These are phyloP conservation scores for Hedya salicella DNA, from an alignment of 2,888 invertebrate species.

Conservation along the genomic window DNA sequence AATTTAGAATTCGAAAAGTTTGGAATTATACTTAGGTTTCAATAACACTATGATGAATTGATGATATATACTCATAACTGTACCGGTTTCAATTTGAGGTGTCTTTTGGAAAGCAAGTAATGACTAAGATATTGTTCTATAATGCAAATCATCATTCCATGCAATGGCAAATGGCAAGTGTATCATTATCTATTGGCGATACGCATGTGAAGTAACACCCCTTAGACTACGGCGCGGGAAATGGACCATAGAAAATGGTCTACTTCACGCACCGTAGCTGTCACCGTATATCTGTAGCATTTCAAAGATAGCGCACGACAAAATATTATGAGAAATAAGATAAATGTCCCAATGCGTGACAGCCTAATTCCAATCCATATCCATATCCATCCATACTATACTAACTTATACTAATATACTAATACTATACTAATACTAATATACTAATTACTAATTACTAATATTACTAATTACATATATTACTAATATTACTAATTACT, in stretches of 20 bases:
- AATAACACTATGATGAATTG: background rate
- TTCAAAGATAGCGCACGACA: conserved; percentile 7
- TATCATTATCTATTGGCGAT: conserved; percentile 17
- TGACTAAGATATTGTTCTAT: conserved; percentile 17
- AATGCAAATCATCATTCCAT: conserved; percentile 22
- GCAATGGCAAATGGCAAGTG: conserved; percentile 26
- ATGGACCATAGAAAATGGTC: conserved; percentile 37
- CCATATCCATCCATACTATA: too few species aligned
- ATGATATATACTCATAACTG: too few species aligned
- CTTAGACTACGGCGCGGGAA: conserved; percentile 27
- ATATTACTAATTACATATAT: too few species aligned
- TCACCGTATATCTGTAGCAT: too few species aligned
- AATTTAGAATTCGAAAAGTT: background rate
- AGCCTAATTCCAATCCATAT: too few species aligned
- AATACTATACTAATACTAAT: too few species aligned
- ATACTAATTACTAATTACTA: too few species aligned
- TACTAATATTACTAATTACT: too few species aligned
- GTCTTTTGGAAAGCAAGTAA: conserved; percentile 28
- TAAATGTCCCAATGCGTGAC: too few species aligned
- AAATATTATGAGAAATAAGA: conserved; percentile 8
- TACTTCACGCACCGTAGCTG: conserved; percentile 23
- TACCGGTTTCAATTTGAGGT: conserved; percentile 1
- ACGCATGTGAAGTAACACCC: conserved; percentile 31
- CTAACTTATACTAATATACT: too few species aligned
- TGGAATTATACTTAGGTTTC: too few species aligned